Evolutionary conservation across 1,140 invertebrate genomes (phyloP).

Genomic region (Asobara japonica): DNA sequence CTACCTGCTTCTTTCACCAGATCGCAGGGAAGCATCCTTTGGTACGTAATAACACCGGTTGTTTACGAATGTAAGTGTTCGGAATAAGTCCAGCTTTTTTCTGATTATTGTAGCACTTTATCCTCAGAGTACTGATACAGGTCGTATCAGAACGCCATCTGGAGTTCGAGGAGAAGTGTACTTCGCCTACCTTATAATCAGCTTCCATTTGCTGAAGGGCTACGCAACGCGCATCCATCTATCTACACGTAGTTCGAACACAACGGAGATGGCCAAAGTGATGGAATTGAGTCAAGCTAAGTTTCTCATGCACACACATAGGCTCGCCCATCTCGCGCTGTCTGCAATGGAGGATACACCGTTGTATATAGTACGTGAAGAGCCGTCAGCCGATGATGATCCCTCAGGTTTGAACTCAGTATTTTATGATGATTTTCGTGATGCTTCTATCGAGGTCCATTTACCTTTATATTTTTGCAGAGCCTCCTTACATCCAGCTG

Average conservation of each 20-base stretch:
- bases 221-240: background rate
- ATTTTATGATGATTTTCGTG: too few relatives aligned
- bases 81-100: too few relatives aligned
- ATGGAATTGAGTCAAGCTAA: background rate
- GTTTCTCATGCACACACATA: background rate
- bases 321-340: background rate
- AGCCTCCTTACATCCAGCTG: background rate
- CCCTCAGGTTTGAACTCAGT: background rate
- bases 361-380: background rate
- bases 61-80: too few relatives aligned
- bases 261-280: too few relatives aligned
- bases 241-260: background rate
- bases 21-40: too few relatives aligned
- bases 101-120: too few relatives aligned
- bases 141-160: too few relatives aligned
- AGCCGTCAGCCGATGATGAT: background rate
- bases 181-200: background rate
- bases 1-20: background rate
- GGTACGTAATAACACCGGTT: too few relatives aligned
- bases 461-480: background rate
- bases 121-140: too few relatives aligned
- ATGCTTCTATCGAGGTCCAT: too few relatives aligned
- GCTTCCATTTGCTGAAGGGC: background rate
- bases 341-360: background rate
- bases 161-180: background rate